Percentiles rank a stretch among this genome's conserved stretches.
Conservation (phyloP, 2,888 invertebrate species). For the Thereva unica region DNA sequence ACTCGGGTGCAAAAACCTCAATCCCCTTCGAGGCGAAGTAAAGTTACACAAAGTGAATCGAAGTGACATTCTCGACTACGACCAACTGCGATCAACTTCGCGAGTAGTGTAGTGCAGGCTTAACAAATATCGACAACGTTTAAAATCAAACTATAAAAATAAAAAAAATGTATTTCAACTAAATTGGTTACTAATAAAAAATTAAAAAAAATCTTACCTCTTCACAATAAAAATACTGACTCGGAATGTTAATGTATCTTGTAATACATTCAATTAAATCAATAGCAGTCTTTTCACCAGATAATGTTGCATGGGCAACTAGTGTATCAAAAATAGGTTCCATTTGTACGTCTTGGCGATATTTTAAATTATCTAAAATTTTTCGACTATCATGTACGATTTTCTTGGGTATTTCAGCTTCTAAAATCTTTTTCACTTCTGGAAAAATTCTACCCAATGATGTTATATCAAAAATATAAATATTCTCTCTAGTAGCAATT, state of each 20-base stretch:
- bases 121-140: too few species aligned
- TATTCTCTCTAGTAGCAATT: slow-evolving; percentile 44
- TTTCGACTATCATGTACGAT: slow-evolving; percentile 46
- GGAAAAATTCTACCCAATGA: slow-evolving; percentile 46
- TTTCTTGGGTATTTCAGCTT: slow-evolving; percentile 46
- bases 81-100: too few species aligned
- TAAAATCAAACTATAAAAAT: neutral
- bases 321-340: slow-evolving; percentile 48
- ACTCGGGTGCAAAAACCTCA: too few species aligned
- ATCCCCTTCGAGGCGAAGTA: too few species aligned
- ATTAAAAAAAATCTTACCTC: slow-evolving; percentile 14
- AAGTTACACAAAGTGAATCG: too few species aligned
- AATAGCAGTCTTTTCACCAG: slow-evolving; percentile 41
- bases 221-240: slow-evolving; percentile 42
- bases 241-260: slow-evolving; percentile 45
- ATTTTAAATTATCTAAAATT: slow-evolving; percentile 47
- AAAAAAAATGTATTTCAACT: neutral
- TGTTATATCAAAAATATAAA: slow-evolving; percentile 49
- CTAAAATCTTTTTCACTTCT: slow-evolving; percentile 46
- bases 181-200: neutral
- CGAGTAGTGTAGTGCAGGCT: too few species aligned
- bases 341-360: slow-evolving; percentile 45
- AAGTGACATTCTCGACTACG: too few species aligned
- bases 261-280: slow-evolving; percentile 44
- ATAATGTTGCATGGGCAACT: slow-evolving; percentile 46